These are phyloP conservation scores for Alauda arvensis DNA, from an alignment of 2,797 vertebrate species.

Conservation along the genomic window DNA sequence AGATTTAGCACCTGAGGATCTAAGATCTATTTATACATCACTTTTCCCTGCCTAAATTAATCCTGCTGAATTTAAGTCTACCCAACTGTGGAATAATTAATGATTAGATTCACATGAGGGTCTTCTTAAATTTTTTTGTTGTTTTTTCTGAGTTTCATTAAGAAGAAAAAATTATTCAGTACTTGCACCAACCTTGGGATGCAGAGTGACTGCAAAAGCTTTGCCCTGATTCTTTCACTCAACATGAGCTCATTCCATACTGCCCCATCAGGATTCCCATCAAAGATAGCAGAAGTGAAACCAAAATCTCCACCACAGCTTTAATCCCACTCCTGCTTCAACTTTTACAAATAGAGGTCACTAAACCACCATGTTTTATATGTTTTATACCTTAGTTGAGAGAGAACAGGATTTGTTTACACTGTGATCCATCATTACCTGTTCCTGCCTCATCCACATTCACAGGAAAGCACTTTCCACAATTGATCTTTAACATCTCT, in stretches of 20 bases:
- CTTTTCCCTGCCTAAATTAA: neutral
- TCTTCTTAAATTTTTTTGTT: neutral
- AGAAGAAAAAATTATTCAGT: neutral
- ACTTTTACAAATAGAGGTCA: neutral
- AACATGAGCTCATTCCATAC: neutral
- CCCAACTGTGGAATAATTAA: neutral
- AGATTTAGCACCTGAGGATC: neutral
- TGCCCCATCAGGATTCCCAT: neutral
- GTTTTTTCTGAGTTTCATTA: neutral
- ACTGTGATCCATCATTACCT: accelerated
- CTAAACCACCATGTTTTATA: neutral
- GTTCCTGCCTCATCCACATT: accelerated
- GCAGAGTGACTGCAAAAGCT: neutral
- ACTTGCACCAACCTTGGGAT: accelerated
- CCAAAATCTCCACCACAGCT: neutral
- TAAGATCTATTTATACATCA: neutral
- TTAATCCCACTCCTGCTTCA: neutral
- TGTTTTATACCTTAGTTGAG: neutral
- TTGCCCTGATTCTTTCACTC: neutral
- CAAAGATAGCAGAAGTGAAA: neutral
- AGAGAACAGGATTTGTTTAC: neutral
- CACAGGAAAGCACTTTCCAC: neutral
- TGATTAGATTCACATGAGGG: neutral
- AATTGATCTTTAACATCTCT: neutral
- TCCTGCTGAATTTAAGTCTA: neutral